phyloP scores from a whole-genome alignment of 2,888 invertebrate species.

The Noctua fimbriata region DNA sequence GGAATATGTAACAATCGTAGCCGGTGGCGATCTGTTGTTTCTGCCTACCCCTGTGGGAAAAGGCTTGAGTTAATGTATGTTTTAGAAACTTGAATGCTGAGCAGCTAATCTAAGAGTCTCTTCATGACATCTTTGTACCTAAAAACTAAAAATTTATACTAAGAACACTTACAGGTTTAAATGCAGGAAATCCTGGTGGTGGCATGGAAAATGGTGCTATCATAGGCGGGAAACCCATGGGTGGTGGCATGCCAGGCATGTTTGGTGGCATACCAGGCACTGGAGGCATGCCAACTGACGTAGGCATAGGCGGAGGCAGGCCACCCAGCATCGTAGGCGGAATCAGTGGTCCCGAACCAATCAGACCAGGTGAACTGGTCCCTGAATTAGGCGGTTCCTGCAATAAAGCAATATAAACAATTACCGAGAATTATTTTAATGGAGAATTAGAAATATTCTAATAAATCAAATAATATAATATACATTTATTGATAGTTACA shows the following conservation, averaged over 20 bases:
- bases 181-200: constrained; percentile 93
- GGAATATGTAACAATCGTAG: no score
- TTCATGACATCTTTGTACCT: not conserved
- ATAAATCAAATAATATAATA: not conserved
- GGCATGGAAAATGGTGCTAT: constrained; percentile 94
- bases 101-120: not conserved
- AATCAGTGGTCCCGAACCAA: constrained; percentile 78
- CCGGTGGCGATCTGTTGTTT: no score
- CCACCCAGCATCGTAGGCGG: constrained; percentile 86
- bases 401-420: constrained; percentile 35
- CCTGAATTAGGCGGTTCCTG: constrained; percentile 83
- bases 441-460: not conserved
- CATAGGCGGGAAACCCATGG: constrained; percentile 89
- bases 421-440: not conserved
- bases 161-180: constrained; percentile 79
- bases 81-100: not conserved
- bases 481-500: not conserved
- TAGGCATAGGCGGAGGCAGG: constrained; percentile 88
- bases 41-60: no score
- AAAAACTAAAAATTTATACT: not conserved
- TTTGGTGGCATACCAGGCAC: constrained; percentile 87
- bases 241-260: constrained; percentile 69
- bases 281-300: constrained; percentile 88
- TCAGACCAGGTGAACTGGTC: constrained; percentile 84
- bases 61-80: no score